These are phyloP conservation scores for Pseudomyrmex pallidus DNA, from an alignment of 1,140 invertebrate genomes.

Conservation along the genomic window DNA sequence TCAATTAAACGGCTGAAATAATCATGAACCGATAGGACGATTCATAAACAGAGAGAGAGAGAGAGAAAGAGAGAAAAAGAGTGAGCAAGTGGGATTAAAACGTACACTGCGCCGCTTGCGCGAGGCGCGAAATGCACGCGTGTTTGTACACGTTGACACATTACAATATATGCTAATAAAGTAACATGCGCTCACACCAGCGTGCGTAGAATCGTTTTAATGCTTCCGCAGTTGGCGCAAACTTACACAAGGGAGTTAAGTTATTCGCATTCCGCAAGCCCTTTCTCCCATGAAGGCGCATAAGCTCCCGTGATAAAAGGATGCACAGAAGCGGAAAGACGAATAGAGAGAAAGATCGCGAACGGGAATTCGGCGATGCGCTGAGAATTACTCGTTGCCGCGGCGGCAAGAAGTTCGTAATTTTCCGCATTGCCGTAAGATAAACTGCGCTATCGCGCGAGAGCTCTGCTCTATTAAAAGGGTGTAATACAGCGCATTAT, in stretches of 20 bases:
- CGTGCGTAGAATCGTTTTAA: conserved; percentile 63
- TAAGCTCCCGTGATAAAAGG: conserved; percentile 28
- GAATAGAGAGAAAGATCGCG: conserved; percentile 1
- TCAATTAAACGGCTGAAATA: conserved; percentile 52
- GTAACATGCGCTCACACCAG: conserved; percentile 53
- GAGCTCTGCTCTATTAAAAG: conserved; percentile 35
- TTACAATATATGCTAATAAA: conserved; percentile 54
- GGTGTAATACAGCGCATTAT: conserved; percentile 26
- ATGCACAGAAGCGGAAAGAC: conserved; percentile 3
- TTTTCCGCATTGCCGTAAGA: conserved; percentile 60
- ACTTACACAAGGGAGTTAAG: conserved; percentile 63
- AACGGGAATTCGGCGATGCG: conserved; percentile 23
- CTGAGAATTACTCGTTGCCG: conserved; percentile 53
- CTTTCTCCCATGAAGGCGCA: not conserved
- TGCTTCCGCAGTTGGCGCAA: conserved; percentile 59
- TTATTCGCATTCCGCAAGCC: conserved; percentile 68
- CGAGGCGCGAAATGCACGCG: conserved; percentile 16
- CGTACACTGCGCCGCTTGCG: not conserved
- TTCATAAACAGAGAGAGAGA: conserved; percentile 19
- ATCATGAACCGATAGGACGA: conserved; percentile 25
- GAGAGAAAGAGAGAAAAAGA: not conserved
- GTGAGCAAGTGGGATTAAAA: conserved; percentile 21
- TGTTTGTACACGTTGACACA: not conserved
- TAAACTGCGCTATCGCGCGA: conserved; percentile 38
- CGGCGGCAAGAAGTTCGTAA: conserved; percentile 65